phyloP scores from a whole-genome alignment of 2,113 vertebrate genomes.

The Nibea coibor region DNA sequence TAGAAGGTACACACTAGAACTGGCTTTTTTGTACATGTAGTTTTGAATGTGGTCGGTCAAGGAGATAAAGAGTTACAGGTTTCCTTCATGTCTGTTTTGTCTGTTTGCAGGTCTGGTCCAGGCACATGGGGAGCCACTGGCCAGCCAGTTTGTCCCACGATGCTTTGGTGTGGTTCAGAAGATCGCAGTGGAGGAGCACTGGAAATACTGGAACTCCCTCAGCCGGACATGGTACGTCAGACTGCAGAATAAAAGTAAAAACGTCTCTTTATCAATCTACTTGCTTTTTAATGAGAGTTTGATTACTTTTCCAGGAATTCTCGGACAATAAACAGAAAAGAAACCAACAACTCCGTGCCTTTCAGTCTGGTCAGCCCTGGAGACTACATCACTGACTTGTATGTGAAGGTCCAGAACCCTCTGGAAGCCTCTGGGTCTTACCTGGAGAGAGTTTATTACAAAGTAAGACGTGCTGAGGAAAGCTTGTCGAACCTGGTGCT shows the following conservation, averaged over 20 bases:
- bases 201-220: conserved; percentile 76
- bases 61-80: neutral
- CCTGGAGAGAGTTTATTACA: conserved; percentile 77
- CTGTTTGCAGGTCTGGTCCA: conserved; percentile 72
- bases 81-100: conserved; percentile 3
- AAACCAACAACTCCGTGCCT: conserved; percentile 78
- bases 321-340: conserved; percentile 61
- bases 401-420: conserved; percentile 77
- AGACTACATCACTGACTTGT: conserved; percentile 54
- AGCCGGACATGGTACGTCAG: conserved; percentile 70
- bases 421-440: conserved; percentile 73
- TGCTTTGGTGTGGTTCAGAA: conserved; percentile 82
- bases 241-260: neutral
- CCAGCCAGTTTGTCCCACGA: conserved; percentile 78
- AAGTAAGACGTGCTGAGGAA: conserved; percentile 57
- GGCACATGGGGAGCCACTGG: conserved; percentile 77
- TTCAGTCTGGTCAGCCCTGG: conserved; percentile 79
- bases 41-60: neutral
- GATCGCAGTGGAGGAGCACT: conserved; percentile 68
- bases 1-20: conserved; percentile 78
- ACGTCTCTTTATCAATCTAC: neutral
- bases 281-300: neutral
- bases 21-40: neutral
- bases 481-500: conserved; percentile 60
- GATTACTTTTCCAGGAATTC: conserved; percentile 69